Conservation (phyloP, 2,888 invertebrate species). For the Lasioglossum figueresi region DNA sequence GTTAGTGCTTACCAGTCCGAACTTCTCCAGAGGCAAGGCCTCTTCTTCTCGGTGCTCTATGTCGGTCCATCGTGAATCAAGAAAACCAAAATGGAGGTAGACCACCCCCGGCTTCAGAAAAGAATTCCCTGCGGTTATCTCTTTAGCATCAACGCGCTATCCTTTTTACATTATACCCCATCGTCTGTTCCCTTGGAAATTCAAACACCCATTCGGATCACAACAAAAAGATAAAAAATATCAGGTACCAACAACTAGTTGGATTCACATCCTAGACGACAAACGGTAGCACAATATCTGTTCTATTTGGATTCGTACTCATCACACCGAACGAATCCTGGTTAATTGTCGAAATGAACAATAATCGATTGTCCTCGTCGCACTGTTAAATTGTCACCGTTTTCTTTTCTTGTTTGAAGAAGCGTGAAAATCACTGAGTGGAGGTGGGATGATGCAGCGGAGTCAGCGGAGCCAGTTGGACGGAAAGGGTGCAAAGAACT, state of each 20-base stretch:
- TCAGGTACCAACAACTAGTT: neutral
- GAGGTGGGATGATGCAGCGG: neutral
- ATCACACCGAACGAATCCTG: neutral
- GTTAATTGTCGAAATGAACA: neutral
- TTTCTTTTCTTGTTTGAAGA: neutral
- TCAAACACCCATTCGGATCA: neutral
- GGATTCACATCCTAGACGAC: slow-evolving; percentile 18
- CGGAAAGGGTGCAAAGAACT: neutral
- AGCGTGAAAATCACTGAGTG: neutral
- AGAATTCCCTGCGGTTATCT: slow-evolving; percentile 26
- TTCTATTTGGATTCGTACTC: neutral
- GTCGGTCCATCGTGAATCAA: slow-evolving; percentile 56
- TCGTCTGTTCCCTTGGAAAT: neutral
- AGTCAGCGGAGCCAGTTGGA: neutral
- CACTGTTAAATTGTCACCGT: neutral
- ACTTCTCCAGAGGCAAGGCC: slow-evolving; percentile 69
- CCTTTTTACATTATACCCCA: slow-evolving; percentile 33
- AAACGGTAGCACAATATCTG: neutral
- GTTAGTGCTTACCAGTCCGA: slow-evolving; percentile 67
- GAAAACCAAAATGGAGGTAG: slow-evolving; percentile 32
- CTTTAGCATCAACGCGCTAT: slow-evolving; percentile 53
- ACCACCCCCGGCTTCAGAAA: slow-evolving; percentile 13
- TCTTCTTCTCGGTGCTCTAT: slow-evolving; percentile 70
- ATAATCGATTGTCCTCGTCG: neutral
- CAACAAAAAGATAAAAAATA: neutral